Percentiles rank a stretch among this genome's conserved stretches.
phyloP scores from a whole-genome alignment of 1,140 invertebrate species.

The Cotesia vestalis region DNA sequence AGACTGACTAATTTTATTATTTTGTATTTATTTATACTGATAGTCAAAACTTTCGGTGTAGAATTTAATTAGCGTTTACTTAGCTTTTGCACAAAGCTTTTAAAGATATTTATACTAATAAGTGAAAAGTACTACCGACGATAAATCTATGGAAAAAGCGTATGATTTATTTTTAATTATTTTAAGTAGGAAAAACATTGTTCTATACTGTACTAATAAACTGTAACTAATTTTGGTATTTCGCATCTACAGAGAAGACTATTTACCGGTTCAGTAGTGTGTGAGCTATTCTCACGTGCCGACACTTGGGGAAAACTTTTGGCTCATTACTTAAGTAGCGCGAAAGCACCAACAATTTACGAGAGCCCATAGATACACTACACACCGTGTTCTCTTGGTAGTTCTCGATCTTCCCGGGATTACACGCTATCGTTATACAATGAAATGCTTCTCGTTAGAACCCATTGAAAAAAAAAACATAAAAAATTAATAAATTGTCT shows the following conservation, averaged over 20 bases:
- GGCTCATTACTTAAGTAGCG: conserved; percentile 44
- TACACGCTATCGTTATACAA: conserved; percentile 17
- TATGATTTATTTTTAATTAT: conserved; percentile 12
- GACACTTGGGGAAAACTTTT: conserved; percentile 33
- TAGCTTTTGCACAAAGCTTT: too few species aligned
- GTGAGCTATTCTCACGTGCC: conserved; percentile 10
- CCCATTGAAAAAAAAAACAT: too few species aligned
- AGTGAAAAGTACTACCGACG: too few species aligned
- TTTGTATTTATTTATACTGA: too few species aligned
- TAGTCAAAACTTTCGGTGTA: too few species aligned
- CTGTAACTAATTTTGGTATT: neutral
- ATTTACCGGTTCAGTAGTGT: neutral
- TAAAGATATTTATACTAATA: too few species aligned
- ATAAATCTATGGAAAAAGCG: neutral
- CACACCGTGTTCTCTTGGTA: neutral
- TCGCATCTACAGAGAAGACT: conserved; percentile 3
- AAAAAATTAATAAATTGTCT: too few species aligned
- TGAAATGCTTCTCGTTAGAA: neutral
- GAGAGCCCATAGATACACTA: conserved; percentile 19
- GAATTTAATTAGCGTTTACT: too few species aligned
- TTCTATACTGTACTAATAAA: neutral
- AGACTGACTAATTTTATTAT: too few species aligned
- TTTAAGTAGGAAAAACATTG: conserved; percentile 1
- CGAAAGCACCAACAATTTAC: conserved; percentile 35
- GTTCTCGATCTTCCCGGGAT: conserved; percentile 28